Percentiles rank a stretch among this genome's conserved stretches.
These are phyloP conservation scores for Cyprinella venusta DNA, from an alignment of 2,797 vertebrate species.

Conservation along the genomic window DNA sequence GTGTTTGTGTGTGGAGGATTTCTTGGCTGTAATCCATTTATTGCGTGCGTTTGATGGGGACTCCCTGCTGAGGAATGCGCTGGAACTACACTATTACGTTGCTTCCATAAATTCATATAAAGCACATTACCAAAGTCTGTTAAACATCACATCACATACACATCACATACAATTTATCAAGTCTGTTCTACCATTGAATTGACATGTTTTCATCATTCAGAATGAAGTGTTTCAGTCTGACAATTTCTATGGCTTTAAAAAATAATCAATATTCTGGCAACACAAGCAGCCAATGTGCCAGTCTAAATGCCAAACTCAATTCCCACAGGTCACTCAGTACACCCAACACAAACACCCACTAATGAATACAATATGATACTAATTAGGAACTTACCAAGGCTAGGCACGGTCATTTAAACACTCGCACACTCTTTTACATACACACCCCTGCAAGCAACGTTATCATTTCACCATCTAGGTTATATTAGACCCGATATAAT, in stretches of 20 bases:
- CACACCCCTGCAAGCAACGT: neutral
- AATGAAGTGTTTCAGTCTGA: neutral
- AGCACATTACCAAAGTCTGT: neutral
- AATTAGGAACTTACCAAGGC: constrained; percentile 32
- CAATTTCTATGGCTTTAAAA: neutral
- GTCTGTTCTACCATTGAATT: neutral
- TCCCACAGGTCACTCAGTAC: constrained; percentile 31
- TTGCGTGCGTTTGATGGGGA: constrained; percentile 8
- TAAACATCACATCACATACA: constrained; percentile 4
- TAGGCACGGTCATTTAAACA: constrained; percentile 1
- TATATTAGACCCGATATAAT: no score
- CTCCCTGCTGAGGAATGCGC: constrained; percentile 33
- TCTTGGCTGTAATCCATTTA: constrained; percentile 33
- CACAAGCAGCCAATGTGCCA: constrained; percentile 14
- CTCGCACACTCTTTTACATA: neutral
- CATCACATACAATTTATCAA: neutral
- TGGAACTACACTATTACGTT: neutral
- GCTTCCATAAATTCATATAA: neutral
- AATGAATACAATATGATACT: constrained; percentile 42
- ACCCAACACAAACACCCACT: constrained; percentile 31
- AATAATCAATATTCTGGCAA: constrained; percentile 28
- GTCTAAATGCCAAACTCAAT: constrained; percentile 21
- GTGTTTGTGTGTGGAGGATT: neutral
- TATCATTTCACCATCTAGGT: no score
- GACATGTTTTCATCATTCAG: constrained; percentile 2